A percentile compares a stretch with the other conserved stretches of the same genome.
phyloP scores from a whole-genome alignment of 1,140 invertebrate species.

The Lepidotrigona ventralis region DNA sequence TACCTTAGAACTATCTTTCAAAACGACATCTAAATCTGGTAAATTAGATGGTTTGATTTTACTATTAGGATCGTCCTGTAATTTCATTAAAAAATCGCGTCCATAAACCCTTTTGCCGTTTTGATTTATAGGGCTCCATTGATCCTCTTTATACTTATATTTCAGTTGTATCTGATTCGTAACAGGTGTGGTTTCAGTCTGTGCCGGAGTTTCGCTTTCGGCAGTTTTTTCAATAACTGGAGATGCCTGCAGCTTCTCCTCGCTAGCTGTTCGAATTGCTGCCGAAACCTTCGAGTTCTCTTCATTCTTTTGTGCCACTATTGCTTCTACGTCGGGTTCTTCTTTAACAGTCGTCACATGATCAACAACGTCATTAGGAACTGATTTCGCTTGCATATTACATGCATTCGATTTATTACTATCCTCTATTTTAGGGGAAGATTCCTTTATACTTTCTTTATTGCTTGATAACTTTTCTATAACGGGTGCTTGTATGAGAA shows the following conservation, averaged over 20 bases:
- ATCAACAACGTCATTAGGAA: slow-evolving; percentile 74
- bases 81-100: slow-evolving; percentile 87
- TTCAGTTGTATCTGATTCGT: slow-evolving; percentile 61
- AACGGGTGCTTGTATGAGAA: slow-evolving; percentile 23
- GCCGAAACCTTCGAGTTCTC: slow-evolving; percentile 78
- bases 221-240: slow-evolving; percentile 63
- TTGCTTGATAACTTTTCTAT: slow-evolving; percentile 42
- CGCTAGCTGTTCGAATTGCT: slow-evolving; percentile 51
- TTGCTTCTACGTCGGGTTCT: slow-evolving; percentile 68
- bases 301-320: slow-evolving; percentile 80
- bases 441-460: slow-evolving; percentile 58
- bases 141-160: slow-evolving; percentile 83
- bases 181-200: slow-evolving; percentile 11
- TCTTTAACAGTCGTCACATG: slow-evolving; percentile 62
- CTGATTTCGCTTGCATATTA: slow-evolving; percentile 54
- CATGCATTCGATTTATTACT: slow-evolving; percentile 48
- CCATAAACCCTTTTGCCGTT: slow-evolving; percentile 91
- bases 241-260: slow-evolving; percentile 42
- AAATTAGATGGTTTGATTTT: slow-evolving; percentile 87
- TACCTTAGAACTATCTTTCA: slow-evolving; percentile 79
- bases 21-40: slow-evolving; percentile 83
- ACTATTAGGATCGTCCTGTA: slow-evolving; percentile 87
- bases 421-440: slow-evolving; percentile 62
- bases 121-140: slow-evolving; percentile 92
- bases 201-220: slow-evolving; percentile 51